Evolutionary conservation across 2,113 vertebrate species (phyloP), one percentile per base, ranked within the genome.

Genomic region (Anhinga anhinga): DNA sequence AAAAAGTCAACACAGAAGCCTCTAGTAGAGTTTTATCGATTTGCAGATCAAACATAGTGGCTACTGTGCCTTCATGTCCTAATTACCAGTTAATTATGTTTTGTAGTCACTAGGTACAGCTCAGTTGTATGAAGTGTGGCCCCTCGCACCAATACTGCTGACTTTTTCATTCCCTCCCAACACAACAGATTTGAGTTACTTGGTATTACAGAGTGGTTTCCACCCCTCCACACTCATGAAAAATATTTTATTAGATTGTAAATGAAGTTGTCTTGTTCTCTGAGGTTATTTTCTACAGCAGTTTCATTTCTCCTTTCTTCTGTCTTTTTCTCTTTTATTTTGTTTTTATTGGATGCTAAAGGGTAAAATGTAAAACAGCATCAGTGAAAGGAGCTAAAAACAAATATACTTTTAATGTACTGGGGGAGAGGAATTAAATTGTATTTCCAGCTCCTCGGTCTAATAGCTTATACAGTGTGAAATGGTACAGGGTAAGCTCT

Each of bases 211-310:
- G 50, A 87, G 15, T 19, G 44, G 29, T 66, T 95, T 86, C 10
- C 53, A 23, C 13, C 5, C 53, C 40, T 87, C 42, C 50, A 56
- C 36, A 26, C 16, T 86, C 78, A 62, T 29, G 38, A 70, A 73
- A 96, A 96, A 50, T 59, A 85, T 91, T 97, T 93, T 95, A 92
- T 97, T 94, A 82, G 38, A 80, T 93, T 96, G 45, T 82, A 96
- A 96, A 97, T 16, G n/a, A 88, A 97, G 90, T 80, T 91, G 77
- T 69, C 44, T 92, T 88, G 9, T 93, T 82, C 95, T 93, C 77
- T 26, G 72, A 82, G 83, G 80, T 95, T 84, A 86, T 95, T 91
- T 97, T 96, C 63, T 92, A 63, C 77, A 82, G 44, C 40, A 67
- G 30, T 45, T 96, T 79, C 52, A 88, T 87, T 93, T 97, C 92